A percentile compares a stretch with the other conserved stretches of the same genome.
These are phyloP conservation scores for Drosophila neocordata DNA, from an alignment of 1,140 invertebrate genomes.

Conservation along the genomic window DNA sequence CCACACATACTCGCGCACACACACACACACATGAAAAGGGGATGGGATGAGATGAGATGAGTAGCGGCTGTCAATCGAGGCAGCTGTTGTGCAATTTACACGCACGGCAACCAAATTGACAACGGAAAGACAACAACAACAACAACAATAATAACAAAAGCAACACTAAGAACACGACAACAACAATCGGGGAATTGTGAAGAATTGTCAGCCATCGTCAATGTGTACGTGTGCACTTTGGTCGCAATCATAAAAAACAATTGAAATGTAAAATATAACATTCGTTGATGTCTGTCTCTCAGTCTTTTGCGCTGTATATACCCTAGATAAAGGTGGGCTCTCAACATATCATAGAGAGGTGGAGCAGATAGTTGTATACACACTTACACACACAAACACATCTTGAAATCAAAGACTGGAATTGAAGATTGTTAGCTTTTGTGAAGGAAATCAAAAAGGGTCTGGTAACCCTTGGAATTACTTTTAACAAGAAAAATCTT, in stretches of 20 bases:
- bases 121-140: conserved; percentile 57
- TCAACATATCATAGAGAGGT: background rate
- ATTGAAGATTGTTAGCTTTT: too few relatives aligned
- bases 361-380: too few relatives aligned
- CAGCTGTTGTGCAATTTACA: conserved; percentile 80
- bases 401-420: too few relatives aligned
- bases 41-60: conserved; percentile 7
- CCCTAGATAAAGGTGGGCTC: background rate
- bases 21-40: conserved; percentile 11
- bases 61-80: conserved; percentile 62
- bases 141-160: conserved; percentile 21
- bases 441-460: too few relatives aligned
- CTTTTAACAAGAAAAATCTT: too few relatives aligned
- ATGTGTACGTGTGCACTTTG: conserved; percentile 70
- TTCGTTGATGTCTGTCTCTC: conserved; percentile 46
- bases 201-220: conserved; percentile 30
- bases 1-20: conserved; percentile 14
- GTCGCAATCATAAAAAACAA: conserved; percentile 79
- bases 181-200: conserved; percentile 42
- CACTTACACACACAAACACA: too few relatives aligned
- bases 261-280: conserved; percentile 81
- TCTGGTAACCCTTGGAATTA: too few relatives aligned
- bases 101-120: conserved; percentile 75
- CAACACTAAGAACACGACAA: conserved; percentile 20
- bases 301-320: conserved; percentile 18